These are phyloP conservation scores for Brachionus calyciflorus DNA, from an alignment of 1,140 invertebrate species.

Conservation along the genomic window DNA sequence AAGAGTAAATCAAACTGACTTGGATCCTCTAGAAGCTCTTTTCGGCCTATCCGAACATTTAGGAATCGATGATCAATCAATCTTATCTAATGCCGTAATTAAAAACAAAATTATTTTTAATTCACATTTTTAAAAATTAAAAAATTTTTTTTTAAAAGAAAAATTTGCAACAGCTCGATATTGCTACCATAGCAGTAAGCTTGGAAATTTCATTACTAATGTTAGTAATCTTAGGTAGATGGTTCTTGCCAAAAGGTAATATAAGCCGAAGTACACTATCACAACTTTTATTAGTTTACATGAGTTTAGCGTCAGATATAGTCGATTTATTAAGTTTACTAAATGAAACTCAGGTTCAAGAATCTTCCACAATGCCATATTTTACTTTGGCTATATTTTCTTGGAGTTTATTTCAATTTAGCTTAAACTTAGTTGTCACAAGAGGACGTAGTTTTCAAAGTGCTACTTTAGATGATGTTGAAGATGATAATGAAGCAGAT, in stretches of 20 bases:
- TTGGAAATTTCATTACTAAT: conserved; percentile 43
- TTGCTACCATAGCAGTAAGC: conserved; percentile 20
- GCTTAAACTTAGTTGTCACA: conserved; percentile 40
- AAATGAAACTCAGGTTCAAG: conserved; percentile 31
- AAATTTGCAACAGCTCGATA: conserved; percentile 33
- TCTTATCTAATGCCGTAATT: conserved; percentile 33
- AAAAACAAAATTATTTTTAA: not conserved
- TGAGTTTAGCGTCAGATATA: conserved; percentile 44
- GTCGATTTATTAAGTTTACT: conserved; percentile 40
- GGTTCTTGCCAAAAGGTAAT: conserved; percentile 47
- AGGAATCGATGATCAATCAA: conserved; percentile 38
- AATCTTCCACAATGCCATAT: conserved; percentile 25
- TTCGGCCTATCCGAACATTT: conserved; percentile 14
- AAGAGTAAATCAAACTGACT: not conserved
- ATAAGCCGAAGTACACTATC: conserved; percentile 37
- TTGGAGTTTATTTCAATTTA: conserved; percentile 44
- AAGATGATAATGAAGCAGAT: not conserved
- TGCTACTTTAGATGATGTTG: conserved; percentile 5
- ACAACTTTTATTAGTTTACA: conserved; percentile 46
- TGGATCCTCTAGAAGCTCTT: conserved; percentile 8
- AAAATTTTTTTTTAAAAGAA: conserved; percentile 7
- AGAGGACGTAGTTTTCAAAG: conserved; percentile 34
- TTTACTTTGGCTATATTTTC: conserved; percentile 39
- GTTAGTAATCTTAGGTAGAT: conserved; percentile 42
- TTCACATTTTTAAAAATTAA: no score